These are phyloP conservation scores for Nipponacmea schrenckii DNA, from an alignment of 2,888 invertebrate genomes.

Conservation along the genomic window DNA sequence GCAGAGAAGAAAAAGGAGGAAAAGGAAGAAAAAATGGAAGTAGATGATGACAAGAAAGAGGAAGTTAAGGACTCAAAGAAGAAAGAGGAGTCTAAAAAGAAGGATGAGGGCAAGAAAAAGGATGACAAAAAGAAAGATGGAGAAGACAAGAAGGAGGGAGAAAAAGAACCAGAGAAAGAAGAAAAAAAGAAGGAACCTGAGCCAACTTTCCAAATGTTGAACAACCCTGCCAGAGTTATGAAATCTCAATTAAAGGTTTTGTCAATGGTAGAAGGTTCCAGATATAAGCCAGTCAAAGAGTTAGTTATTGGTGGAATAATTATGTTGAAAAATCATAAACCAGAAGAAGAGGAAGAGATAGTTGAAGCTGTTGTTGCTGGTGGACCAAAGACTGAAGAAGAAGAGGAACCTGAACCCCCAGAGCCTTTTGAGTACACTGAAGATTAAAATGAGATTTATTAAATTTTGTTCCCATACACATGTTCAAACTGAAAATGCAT, in stretches of 20 bases:
- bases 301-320: conserved; percentile 95
- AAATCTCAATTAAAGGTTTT: conserved; percentile 84
- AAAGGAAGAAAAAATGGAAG: conserved; percentile 42
- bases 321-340: conserved; percentile 87
- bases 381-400: conserved; percentile 76
- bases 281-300: conserved; percentile 90
- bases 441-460: conserved; percentile 46
- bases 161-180: conserved; percentile 70
- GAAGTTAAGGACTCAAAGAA: conserved; percentile 18
- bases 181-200: conserved; percentile 75
- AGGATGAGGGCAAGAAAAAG: conserved; percentile 37
- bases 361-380: conserved; percentile 87
- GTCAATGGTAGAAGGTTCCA: conserved; percentile 82
- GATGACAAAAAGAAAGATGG: conserved; percentile 79
- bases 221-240: conserved; percentile 94
- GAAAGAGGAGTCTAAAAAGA: conserved; percentile 27
- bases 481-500: background rate
- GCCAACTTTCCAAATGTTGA: conserved; percentile 88
- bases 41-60: conserved; percentile 38
- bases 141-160: conserved; percentile 69
- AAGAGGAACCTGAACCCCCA: conserved; percentile 96
- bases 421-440: conserved; percentile 97
- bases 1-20: conserved; percentile 78
- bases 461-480: background rate
- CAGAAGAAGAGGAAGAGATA: conserved; percentile 82